Evolutionary conservation across 2,888 invertebrate genomes (phyloP).

Genomic region (Chymomyza amoena): DNA sequence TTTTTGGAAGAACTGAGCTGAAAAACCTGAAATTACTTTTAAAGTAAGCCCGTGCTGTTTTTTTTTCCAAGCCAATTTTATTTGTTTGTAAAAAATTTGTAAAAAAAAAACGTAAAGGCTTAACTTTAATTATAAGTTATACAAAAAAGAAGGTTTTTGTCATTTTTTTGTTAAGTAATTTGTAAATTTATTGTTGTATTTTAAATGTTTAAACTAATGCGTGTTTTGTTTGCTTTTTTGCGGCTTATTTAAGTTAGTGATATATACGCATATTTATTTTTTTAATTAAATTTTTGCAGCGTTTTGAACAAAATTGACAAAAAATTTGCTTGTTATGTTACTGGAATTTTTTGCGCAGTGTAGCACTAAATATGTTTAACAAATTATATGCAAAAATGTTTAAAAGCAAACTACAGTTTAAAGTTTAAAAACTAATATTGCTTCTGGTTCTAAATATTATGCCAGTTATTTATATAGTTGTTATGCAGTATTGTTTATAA

Average conservation of each 20-base stretch:
- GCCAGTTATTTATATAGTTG: not conserved
- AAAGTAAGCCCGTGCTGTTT: not conserved
- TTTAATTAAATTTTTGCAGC: constrained; percentile 12
- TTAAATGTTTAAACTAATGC: constrained; percentile 50
- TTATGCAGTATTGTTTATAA: not conserved
- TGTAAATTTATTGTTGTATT: constrained; percentile 41
- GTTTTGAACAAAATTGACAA: constrained; percentile 63
- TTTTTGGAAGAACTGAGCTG: constrained; percentile 61
- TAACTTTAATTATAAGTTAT: not conserved
- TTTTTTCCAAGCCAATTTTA: not conserved
- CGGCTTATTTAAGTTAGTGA: constrained; percentile 53
- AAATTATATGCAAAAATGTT: not conserved
- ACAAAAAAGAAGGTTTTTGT: not conserved
- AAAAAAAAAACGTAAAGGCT: not conserved
- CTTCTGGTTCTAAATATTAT: constrained; percentile 27
- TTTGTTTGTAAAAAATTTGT: not conserved
- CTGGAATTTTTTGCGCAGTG: not conserved
- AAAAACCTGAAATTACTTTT: constrained; percentile 58
- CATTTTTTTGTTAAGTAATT: constrained; percentile 10
- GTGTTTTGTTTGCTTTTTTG: constrained; percentile 37
- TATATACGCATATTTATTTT: constrained; percentile 51
- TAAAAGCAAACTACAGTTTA: constrained; percentile 27
- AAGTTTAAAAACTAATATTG: constrained; percentile 64
- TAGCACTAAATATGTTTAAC: not conserved
- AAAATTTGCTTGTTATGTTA: constrained; percentile 2